Base-by-base conservation (phyloP, 2,113 vertebrate genomes). In the Lophotis ruficrista region DNA sequence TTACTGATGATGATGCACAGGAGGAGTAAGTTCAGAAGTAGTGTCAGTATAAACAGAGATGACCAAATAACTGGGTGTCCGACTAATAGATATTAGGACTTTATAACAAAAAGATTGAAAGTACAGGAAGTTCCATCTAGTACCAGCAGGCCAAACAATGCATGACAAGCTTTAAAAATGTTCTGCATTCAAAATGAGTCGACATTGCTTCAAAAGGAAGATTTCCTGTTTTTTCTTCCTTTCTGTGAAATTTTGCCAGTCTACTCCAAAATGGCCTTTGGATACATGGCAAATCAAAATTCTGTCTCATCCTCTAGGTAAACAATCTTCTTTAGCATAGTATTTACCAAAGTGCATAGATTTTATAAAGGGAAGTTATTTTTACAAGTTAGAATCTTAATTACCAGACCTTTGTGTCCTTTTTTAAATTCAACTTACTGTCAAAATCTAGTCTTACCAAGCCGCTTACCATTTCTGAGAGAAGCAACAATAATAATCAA, bases 81-180 rank as follows among this genome's bases (percentile, higher is more conserved):
- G 2, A 61, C 83, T 92, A 69, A 88, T 56, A 94, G 79, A 60
- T 37, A 41, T 78, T 62, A 69, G 27, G 51, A 87, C 76, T 43
- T 83, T 75, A 47, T 93, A 91, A 93, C 45, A 75, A 90, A 92
- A 90, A 56, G 75, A 72, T 16, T 91, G 80, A 91, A 97, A 86
- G 38, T 87, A 56, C 9, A n/a, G 58, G n/a, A 81, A 95, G 43
- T 54, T 82, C 50, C 48, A 91, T 89, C 61, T 57, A n/a, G 18
- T 51, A 33, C 41, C 37, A 88, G 11, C n/a, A 83, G 54, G n/a
- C 35, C 35, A 88, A 93, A 85, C 13, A 61, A 14, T 83, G 45
- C 43, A 78, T 47, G 15, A 18, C 9, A 69, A 38, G 10, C 83
- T 95, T 90, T 41, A 82, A 96, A 97, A 89, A 80, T 57, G 57